Evolutionary conservation across 2,797 vertebrate genomes (phyloP).

Genomic region (Spinibarbus caldwelli): DNA sequence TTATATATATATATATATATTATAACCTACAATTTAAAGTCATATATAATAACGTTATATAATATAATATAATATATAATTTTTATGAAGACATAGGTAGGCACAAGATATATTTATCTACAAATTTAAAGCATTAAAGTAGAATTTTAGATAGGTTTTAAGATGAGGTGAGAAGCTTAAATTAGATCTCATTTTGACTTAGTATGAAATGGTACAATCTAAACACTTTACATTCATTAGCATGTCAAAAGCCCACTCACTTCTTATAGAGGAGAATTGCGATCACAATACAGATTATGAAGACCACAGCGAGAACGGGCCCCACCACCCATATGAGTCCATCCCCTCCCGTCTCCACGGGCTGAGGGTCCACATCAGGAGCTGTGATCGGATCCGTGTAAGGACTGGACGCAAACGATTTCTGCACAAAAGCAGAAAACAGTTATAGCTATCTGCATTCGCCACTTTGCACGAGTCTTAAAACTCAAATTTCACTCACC

Average conservation of each 20-base stretch:
- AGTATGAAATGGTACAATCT: background rate
- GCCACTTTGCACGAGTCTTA: background rate
- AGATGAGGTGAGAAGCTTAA: background rate
- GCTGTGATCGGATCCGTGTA: conserved; percentile 90
- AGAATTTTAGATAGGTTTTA: no score
- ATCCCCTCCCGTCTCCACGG: conserved; percentile 87
- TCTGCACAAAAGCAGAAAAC: conserved; percentile 59
- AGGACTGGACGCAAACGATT: conserved; percentile 92
- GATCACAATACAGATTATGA: conserved; percentile 96
- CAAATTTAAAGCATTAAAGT: background rate
- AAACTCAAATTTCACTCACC: conserved; percentile 74
- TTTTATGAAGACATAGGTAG: background rate
- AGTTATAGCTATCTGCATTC: background rate
- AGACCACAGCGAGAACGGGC: conserved; percentile 91
- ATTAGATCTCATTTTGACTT: background rate
- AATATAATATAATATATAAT: background rate
- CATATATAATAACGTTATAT: no score
- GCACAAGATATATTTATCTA: no score
- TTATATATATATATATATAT: no score
- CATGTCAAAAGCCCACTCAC: conserved; percentile 79
- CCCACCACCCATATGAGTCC: conserved; percentile 97
- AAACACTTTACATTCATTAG: background rate
- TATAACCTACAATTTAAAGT: no score
- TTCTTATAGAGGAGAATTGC: conserved; percentile 96
- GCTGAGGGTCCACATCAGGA: conserved; percentile 84